Conservation (phyloP, 1,140 invertebrate genomes). For the Zelostemma sp. region DNA sequence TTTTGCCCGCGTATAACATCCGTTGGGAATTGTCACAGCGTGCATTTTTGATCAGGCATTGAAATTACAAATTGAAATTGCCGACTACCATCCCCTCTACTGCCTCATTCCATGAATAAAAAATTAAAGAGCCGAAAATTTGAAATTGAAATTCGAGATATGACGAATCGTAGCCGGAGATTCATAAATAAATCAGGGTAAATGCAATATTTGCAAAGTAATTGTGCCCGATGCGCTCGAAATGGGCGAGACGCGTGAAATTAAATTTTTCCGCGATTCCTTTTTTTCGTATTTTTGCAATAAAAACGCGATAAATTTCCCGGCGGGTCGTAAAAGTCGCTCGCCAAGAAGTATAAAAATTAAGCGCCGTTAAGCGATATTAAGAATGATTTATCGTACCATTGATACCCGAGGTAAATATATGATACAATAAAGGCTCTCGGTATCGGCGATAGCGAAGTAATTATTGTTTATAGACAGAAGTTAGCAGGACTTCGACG, state of each 20-base stretch:
- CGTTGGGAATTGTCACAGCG: slow-evolving; percentile 32
- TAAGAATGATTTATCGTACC: no score
- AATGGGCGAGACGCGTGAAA: no score
- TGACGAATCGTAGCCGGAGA: not conserved
- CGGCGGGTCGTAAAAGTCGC: no score
- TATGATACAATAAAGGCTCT: slow-evolving; percentile 15
- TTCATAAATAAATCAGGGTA: not conserved
- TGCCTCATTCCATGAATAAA: slow-evolving; percentile 38
- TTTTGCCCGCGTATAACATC: slow-evolving; percentile 25
- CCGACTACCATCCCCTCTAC: not conserved
- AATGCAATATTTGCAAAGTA: not conserved
- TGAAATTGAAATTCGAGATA: slow-evolving; percentile 35
- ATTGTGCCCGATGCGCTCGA: not conserved
- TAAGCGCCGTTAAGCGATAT: no score
- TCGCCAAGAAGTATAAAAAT: no score
- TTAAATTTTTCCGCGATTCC: no score
- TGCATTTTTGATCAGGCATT: slow-evolving; percentile 43
- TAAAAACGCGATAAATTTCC: not conserved
- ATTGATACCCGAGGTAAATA: slow-evolving; percentile 27
- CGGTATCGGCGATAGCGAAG: not conserved
- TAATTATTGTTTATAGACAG: slow-evolving; percentile 41
- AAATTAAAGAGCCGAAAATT: slow-evolving; percentile 37
- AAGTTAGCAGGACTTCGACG: slow-evolving; percentile 36
- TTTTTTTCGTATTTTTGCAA: not conserved
- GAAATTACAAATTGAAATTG: slow-evolving; percentile 32